Evolutionary conservation across 2,888 invertebrate species (phyloP).

Genomic region (Spisula solida): DNA sequence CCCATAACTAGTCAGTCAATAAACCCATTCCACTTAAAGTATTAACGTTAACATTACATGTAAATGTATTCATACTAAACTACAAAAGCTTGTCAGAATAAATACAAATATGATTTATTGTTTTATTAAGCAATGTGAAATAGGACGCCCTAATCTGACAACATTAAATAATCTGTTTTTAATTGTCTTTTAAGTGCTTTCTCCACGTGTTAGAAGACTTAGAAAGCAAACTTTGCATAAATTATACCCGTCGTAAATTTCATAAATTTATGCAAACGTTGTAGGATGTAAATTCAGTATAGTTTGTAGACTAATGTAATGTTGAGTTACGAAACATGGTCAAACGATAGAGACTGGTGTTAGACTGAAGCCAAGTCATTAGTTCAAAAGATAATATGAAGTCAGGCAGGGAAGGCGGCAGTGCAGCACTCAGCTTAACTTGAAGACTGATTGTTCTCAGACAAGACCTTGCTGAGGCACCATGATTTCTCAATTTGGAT

Average conservation of each 20-base stretch:
- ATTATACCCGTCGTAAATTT: neutral
- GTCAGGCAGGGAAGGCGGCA: no score
- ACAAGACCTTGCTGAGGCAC: no score
- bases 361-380: no score
- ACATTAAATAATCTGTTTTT: slow-evolving; percentile 11
- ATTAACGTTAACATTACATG: neutral
- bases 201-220: neutral
- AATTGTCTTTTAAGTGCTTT: slow-evolving; percentile 23
- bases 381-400: no score
- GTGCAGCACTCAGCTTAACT: no score
- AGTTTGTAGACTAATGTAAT: no score
- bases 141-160: neutral
- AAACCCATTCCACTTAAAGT: neutral
- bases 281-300: no score
- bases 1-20: neutral
- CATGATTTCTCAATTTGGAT: no score
- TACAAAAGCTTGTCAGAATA: slow-evolving; percentile 19
- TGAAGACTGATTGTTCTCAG: no score
- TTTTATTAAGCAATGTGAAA: neutral
- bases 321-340: no score
- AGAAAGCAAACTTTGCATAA: neutral
- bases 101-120: slow-evolving; percentile 13
- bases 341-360: no score
- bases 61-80: slow-evolving; percentile 6
- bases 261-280: neutral